Evolutionary conservation across 2,797 vertebrate species (phyloP), one percentile per base, ranked within the genome.

Genomic region (Rhabdomys pumilio): DNA sequence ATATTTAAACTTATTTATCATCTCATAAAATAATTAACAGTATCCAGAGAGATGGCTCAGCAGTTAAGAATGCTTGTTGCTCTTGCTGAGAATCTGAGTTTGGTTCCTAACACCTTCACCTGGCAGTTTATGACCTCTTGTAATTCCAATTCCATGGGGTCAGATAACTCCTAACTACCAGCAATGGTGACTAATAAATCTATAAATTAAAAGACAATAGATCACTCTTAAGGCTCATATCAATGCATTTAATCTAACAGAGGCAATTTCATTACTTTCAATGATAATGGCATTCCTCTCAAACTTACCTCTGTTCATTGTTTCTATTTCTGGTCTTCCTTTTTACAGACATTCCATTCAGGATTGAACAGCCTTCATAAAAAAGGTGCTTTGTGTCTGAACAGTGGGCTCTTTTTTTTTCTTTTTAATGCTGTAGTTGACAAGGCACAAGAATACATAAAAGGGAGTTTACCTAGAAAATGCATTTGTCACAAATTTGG

Each of bases 391-490:
- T 82, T 47, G 57, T 82, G 41, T 90, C 85, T 84, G 24, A 96
- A 90, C 53, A 95, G 91, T 76, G 34, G 26, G 15, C 24, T 77
- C 4, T 29, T 93, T 13, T 63, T 63, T n/a, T n/a, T n/a, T n/a
- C 15, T 72, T 44, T 82, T 59, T 29, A 65, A 67, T 24, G 29
- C 9, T 6, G 5, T 83, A 76, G 85, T 53, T 83, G 87, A 94
- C 38, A 24, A 79, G 44, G 83, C 77, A n/a, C n/a, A 50, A 77
- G 76, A 83, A 34, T 63, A 59, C 34, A 95, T 81, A 77, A 55
- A 87, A 89, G 73, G 57, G 44, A 88, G 91, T 95, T 95, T 84
- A 96, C 91, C 65, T 79, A 75, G 73, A 31, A 90, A 96, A 95
- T n/a, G 59, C 81, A 72, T 41, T 90, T 89, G 73, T 96, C 8